Percentiles rank a stretch among this genome's conserved stretches.
These are phyloP conservation scores for Poeciliopsis occidentalis DNA, from an alignment of 2,113 vertebrate species.

Conservation along the genomic window DNA sequence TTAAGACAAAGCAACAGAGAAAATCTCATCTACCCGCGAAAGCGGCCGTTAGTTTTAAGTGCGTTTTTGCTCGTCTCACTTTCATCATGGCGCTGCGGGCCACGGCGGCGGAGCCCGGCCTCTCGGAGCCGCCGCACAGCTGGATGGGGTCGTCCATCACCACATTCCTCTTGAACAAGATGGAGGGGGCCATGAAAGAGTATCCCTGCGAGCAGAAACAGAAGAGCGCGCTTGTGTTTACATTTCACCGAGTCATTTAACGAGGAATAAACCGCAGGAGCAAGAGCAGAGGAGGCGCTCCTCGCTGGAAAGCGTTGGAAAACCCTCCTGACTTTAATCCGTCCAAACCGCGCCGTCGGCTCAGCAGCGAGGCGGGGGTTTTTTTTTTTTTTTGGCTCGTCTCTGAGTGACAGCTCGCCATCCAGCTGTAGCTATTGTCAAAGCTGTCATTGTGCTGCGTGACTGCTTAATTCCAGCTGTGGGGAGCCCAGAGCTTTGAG, in stretches of 20 bases:
- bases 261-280: background rate
- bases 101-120: slow-evolving; percentile 87
- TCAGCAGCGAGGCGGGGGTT: slow-evolving; percentile 23
- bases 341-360: slow-evolving; percentile 29
- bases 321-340: background rate
- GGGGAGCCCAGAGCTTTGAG: slow-evolving; percentile 64
- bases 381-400: slow-evolving; percentile 17
- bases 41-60: slow-evolving; percentile 62
- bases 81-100: slow-evolving; percentile 98
- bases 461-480: slow-evolving; percentile 69
- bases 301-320: background rate
- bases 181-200: slow-evolving; percentile 96
- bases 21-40: slow-evolving; percentile 31
- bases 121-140: slow-evolving; percentile 86
- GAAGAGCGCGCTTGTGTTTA: slow-evolving; percentile 35
- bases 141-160: slow-evolving; percentile 90
- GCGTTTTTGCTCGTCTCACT: slow-evolving; percentile 80
- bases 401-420: slow-evolving; percentile 62
- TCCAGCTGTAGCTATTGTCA: slow-evolving; percentile 78
- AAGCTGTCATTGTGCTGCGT: slow-evolving; percentile 56
- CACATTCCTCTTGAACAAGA: slow-evolving; percentile 95
- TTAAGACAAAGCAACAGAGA: slow-evolving; percentile 13
- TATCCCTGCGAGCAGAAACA: slow-evolving; percentile 84
- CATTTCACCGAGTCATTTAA: slow-evolving; percentile 18
- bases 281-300: slow-evolving; percentile 5